Evolutionary conservation across 2,888 invertebrate species (phyloP), one percentile per base, ranked within the genome.

Genomic region (Zootermopsis nevadensis): DNA sequence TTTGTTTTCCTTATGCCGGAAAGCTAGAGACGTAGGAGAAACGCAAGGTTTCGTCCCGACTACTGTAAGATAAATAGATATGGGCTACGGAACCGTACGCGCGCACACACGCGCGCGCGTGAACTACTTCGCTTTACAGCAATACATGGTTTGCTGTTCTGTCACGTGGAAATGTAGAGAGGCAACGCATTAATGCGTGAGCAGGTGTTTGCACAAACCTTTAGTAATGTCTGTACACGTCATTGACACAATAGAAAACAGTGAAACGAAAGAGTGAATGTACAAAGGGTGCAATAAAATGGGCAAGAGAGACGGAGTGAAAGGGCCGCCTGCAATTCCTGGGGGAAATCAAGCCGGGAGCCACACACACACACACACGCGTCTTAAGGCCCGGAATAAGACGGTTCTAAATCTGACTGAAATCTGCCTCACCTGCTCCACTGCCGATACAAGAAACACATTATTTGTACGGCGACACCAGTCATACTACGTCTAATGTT

Each of bases 291-390:
- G 80, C 38, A 30, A 55, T n/a, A 67, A 42, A 67, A 48, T 31
- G 30, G 72, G n/a, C 60, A 72, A 55, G 76, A 69, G 67, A 74
- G 80, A 31, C n/a, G 33, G 82, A n/a, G 67, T 12, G 60, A 53
- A 80, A 27, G 69, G 79, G 77, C 30, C 55, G 84, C 30, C 76
- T 74, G 76, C 8, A n/a, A 55, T 69, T 80, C 82, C 84, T 82
- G 80, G 33, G 84, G 84, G 84, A 82, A 82, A 82, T 82, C 80
- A 82, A 76, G 76, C 60, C 74, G 80, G 80, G 35, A 82, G 84
- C 77, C 33, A 22, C 33, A 55, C 31, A 74, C 48, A 48, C n/a
- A n/a, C 33, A 22, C 33, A 55, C 33, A 53, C 77, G 22, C 38
- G 77, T 77, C 55, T 35, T 48, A 69, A n/a, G 66, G 22, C 4